phyloP scores from a whole-genome alignment of 2,113 vertebrate species.

The Phoxinus phoxinus region DNA sequence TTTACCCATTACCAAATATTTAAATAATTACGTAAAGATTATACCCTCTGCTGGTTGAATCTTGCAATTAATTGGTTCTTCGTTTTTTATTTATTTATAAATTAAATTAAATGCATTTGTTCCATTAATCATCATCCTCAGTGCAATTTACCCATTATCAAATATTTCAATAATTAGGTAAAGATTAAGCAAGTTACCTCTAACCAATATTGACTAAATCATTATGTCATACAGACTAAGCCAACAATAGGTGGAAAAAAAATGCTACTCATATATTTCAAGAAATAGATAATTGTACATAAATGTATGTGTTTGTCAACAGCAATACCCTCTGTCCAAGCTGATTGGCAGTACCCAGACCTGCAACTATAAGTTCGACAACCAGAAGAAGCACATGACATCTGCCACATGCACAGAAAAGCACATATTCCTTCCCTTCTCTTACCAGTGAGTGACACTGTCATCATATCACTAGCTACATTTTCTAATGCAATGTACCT shows the following conservation, averaged over 20 bases:
- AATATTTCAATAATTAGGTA: slow-evolving; percentile 15
- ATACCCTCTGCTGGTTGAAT: too few species aligned
- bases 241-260: neutral
- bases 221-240: neutral
- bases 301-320: slow-evolving; percentile 30
- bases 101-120: neutral
- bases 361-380: slow-evolving; percentile 87
- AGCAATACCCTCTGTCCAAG: slow-evolving; percentile 76
- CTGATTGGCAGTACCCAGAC: slow-evolving; percentile 84
- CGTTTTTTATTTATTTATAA: slow-evolving; percentile 26
- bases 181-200: neutral
- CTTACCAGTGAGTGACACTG: slow-evolving; percentile 77
- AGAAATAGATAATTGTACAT: neutral
- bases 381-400: slow-evolving; percentile 81
- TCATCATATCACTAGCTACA: neutral
- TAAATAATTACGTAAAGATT: neutral
- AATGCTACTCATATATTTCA: neutral
- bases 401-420: slow-evolving; percentile 83
- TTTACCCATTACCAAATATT: slow-evolving; percentile 31
- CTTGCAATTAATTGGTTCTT: slow-evolving; percentile 6
- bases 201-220: neutral
- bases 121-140: neutral
- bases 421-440: slow-evolving; percentile 84
- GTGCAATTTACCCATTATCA: neutral
- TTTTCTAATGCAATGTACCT: neutral